A percentile compares a stretch with the other conserved stretches of the same genome.
Conservation (phyloP, 2,797 vertebrate genomes). For the Spinibarbus caldwelli region DNA sequence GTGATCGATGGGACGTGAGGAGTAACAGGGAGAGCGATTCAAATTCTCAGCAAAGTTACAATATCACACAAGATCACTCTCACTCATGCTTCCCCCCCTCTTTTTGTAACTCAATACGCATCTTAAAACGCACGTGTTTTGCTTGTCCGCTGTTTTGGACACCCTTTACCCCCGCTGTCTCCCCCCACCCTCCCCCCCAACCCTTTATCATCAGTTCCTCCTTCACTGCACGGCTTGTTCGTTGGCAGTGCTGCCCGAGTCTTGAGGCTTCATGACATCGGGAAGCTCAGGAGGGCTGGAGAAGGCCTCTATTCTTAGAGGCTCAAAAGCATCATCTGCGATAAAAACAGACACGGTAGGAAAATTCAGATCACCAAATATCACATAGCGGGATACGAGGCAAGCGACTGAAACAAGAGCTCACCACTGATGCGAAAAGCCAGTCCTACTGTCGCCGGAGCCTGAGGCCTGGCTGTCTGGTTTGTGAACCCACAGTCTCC, state of each 20-base stretch:
- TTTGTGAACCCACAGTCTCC: conserved; percentile 94
- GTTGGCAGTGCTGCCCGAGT: conserved; percentile 89
- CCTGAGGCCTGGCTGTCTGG: conserved; percentile 91
- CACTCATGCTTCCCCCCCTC: conserved; percentile 62
- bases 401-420: not conserved
- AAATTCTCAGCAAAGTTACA: conserved; percentile 48
- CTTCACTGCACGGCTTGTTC: conserved; percentile 92
- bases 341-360: conserved; percentile 7
- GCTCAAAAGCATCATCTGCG: conserved; percentile 88
- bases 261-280: conserved; percentile 95
- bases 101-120: conserved; percentile 29
- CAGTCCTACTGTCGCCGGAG: conserved; percentile 89
- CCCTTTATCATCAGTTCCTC: not conserved
- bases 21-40: conserved; percentile 42
- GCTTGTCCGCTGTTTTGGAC: conserved; percentile 32
- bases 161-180: conserved; percentile 11
- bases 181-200: conserved; percentile 40
- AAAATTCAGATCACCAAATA: not conserved
- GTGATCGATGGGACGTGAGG: conserved; percentile 38
- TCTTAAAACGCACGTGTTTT: conserved; percentile 36
- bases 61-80: conserved; percentile 62
- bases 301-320: conserved; percentile 87
- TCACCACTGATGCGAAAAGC: conserved; percentile 78
- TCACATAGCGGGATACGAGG: not conserved
- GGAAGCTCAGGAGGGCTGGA: conserved; percentile 92